These are phyloP conservation scores for Seriola rivoliana DNA, from an alignment of 2,113 vertebrate genomes.

Conservation along the genomic window DNA sequence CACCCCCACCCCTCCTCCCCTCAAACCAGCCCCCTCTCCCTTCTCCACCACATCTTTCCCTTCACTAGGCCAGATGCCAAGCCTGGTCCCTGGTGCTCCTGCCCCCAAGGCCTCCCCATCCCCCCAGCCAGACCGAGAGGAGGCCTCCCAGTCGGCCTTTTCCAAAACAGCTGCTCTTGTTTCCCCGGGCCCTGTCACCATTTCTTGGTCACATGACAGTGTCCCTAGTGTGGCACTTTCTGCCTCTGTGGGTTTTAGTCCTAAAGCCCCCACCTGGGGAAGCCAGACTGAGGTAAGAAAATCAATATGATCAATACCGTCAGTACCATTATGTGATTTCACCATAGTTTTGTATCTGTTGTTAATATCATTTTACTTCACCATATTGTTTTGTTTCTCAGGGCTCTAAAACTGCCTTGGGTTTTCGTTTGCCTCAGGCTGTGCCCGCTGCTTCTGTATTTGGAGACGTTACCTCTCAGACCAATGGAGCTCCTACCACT, in stretches of 20 bases:
- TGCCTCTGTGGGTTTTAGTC: conserved; percentile 82
- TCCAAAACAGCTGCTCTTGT: conserved; percentile 86
- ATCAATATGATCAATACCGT: neutral
- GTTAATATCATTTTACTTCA: neutral
- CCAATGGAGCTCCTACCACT: conserved; percentile 89
- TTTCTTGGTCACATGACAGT: conserved; percentile 85
- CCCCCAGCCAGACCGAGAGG: conserved; percentile 87
- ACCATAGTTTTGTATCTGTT: neutral
- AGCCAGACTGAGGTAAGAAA: conserved; percentile 91
- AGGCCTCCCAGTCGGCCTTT: conserved; percentile 79
- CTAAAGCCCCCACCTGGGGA: conserved; percentile 86
- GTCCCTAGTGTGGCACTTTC: conserved; percentile 80
- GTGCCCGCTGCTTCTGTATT: conserved; percentile 85
- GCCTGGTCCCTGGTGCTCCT: conserved; percentile 85
- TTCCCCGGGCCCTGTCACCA: conserved; percentile 88
- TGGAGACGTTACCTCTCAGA: conserved; percentile 88
- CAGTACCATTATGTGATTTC: neutral
- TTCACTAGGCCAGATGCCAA: conserved; percentile 88
- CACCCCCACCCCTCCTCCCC: conserved; percentile 86
- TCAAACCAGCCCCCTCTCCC: conserved; percentile 85
- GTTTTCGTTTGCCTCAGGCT: conserved; percentile 87
- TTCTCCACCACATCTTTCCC: conserved; percentile 89
- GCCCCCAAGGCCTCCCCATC: conserved; percentile 81
- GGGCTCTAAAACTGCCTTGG: conserved; percentile 87
- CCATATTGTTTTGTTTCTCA: conserved; percentile 73